phyloP scores from a whole-genome alignment of 37 sponge, comb jelly and placozoan genomes.

The Chondrosia reniformis region DNA sequence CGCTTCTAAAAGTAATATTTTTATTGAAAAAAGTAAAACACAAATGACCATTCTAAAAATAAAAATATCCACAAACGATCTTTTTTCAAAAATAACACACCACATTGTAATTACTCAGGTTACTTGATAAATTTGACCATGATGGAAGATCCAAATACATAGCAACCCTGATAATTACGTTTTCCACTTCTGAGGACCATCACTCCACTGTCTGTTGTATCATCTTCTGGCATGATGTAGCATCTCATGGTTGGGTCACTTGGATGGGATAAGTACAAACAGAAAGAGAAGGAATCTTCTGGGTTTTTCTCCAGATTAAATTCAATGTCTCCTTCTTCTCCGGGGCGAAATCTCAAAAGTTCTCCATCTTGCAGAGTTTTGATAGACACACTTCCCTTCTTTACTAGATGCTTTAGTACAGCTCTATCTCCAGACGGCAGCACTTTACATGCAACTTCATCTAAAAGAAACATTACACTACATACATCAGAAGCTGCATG shows the following conservation, averaged over 20 bases:
- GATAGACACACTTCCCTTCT: neutral
- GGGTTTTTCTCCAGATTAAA: neutral
- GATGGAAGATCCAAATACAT: slow-evolving; percentile 19
- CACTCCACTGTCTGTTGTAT: neutral
- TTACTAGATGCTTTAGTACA: slow-evolving; percentile 2
- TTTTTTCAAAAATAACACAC: too few relatives aligned
- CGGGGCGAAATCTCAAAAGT: neutral
- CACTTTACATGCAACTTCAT: slow-evolving; percentile 4
- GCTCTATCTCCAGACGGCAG: neutral
- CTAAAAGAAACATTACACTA: neutral
- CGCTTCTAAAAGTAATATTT: too few relatives aligned
- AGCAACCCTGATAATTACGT: neutral
- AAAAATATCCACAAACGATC: too few relatives aligned
- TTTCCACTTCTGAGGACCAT: neutral
- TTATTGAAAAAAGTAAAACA: too few relatives aligned
- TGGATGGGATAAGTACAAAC: neutral
- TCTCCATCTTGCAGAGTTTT: neutral
- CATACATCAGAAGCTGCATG: too few relatives aligned
- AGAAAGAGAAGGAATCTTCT: neutral
- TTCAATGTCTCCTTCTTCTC: neutral
- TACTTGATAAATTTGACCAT: slow-evolving; percentile 7
- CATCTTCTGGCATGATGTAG: neutral
- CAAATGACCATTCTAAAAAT: too few relatives aligned
- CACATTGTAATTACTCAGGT: too few relatives aligned
- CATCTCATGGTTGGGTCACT: neutral